Conservation (phyloP, 2,113 vertebrate genomes). For the Arizona elegans region DNA sequence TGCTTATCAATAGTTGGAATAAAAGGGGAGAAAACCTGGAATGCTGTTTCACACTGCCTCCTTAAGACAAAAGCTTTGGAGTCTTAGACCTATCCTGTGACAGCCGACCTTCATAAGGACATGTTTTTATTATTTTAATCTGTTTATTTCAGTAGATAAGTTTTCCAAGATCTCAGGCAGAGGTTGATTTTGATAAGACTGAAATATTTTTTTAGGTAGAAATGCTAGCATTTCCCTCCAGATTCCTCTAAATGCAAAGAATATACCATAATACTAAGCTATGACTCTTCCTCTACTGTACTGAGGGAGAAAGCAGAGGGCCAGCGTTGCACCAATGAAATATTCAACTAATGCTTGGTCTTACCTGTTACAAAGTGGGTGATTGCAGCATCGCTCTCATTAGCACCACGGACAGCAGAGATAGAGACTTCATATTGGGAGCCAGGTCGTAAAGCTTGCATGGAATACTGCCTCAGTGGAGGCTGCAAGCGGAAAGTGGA, state of each 20-base stretch:
- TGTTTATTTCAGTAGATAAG: no score
- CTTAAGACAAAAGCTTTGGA: neutral
- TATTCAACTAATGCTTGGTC: neutral
- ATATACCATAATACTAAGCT: neutral
- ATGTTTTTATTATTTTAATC: neutral
- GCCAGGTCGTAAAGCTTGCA: slow-evolving; percentile 89
- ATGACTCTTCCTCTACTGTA: neutral
- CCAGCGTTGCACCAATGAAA: neutral
- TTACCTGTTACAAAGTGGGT: slow-evolving; percentile 90
- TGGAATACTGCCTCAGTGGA: slow-evolving; percentile 92
- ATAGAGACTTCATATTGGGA: slow-evolving; percentile 83
- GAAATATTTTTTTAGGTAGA: neutral
- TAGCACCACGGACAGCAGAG: slow-evolving; percentile 81
- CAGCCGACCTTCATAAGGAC: neutral
- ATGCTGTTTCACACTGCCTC: neutral
- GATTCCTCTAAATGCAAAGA: neutral
- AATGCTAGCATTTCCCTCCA: neutral
- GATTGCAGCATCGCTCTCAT: slow-evolving; percentile 80
- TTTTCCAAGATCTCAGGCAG: neutral
- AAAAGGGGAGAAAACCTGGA: neutral
- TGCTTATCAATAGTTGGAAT: neutral
- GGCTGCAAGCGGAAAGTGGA: slow-evolving; percentile 93
- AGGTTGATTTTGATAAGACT: neutral
- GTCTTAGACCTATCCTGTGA: neutral
- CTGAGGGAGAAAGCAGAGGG: neutral